Evolutionary conservation across 2,888 invertebrate species (phyloP).

Genomic region (Pyrrhia umbra): DNA sequence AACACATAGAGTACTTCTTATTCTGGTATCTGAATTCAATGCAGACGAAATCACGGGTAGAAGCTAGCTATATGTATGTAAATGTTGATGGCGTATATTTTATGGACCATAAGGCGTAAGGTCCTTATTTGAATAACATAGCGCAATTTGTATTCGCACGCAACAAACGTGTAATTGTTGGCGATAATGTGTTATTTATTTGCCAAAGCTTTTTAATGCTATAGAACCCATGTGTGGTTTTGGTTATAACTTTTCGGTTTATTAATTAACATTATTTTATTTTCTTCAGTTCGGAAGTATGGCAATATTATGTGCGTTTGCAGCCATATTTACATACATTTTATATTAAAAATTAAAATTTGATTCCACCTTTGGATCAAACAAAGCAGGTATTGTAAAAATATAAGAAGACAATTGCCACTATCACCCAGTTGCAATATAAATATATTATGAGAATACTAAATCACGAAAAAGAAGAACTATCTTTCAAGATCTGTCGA

Average conservation of each 20-base stretch:
- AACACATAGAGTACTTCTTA: not conserved
- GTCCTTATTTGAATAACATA: constrained; percentile 63
- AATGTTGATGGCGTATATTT: constrained; percentile 37
- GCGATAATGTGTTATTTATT: constrained; percentile 64
- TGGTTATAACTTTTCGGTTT: constrained; percentile 32
- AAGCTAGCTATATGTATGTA: not conserved
- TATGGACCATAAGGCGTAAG: constrained; percentile 36
- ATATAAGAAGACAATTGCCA: no score
- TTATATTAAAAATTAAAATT: no score
- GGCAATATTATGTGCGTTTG: not conserved
- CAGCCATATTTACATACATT: no score
- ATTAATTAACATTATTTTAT: constrained; percentile 33
- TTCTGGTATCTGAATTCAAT: not conserved
- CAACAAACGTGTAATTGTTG: constrained; percentile 62
- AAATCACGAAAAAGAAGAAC: no score
- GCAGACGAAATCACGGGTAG: not conserved
- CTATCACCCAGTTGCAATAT: no score
- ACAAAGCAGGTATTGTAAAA: no score
- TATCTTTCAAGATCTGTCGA: no score
- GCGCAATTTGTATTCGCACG: constrained; percentile 65
- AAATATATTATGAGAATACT: no score
- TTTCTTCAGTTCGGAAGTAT: constrained; percentile 3
- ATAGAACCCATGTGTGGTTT: constrained; percentile 10
- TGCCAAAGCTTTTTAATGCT: constrained; percentile 42
- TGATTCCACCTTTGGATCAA: no score